phyloP scores from a whole-genome alignment of 1,140 invertebrate species.

The Araneus ventricosus region DNA sequence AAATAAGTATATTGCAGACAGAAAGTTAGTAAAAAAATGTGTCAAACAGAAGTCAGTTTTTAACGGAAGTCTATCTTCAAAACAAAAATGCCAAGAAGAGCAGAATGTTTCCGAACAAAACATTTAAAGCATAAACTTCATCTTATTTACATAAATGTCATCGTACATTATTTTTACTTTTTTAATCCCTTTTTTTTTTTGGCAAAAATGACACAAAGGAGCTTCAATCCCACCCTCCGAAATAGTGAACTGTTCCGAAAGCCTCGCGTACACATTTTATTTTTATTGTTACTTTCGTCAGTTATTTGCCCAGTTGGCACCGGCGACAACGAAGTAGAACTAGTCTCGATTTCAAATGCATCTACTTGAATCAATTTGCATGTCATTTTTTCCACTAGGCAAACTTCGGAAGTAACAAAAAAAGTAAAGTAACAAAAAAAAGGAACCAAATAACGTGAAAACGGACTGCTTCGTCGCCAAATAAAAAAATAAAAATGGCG shows the following conservation, averaged over 20 bases:
- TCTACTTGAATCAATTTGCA: slow-evolving; percentile 32
- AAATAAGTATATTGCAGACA: too few relatives aligned
- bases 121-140: too few relatives aligned
- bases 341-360: slow-evolving; percentile 31
- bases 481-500: not conserved
- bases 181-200: too few relatives aligned
- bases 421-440: not conserved
- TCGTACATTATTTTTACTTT: not conserved
- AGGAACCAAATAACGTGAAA: not conserved
- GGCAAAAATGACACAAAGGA: not conserved
- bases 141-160: too few relatives aligned
- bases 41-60: too few relatives aligned
- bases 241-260: not conserved
- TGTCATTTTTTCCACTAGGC: slow-evolving; percentile 7
- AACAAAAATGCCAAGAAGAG: too few relatives aligned
- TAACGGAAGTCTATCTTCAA: too few relatives aligned
- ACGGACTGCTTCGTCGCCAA: not conserved
- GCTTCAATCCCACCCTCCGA: not conserved
- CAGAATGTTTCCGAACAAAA: too few relatives aligned
- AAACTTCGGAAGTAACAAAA: not conserved
- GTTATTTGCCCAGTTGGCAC: slow-evolving; percentile 13
- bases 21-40: too few relatives aligned
- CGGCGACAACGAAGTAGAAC: not conserved
- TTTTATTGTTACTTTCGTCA: slow-evolving; percentile 5
- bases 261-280: not conserved